Conservation (phyloP, 1,140 invertebrate species). For the Drosophila lini region DNA sequence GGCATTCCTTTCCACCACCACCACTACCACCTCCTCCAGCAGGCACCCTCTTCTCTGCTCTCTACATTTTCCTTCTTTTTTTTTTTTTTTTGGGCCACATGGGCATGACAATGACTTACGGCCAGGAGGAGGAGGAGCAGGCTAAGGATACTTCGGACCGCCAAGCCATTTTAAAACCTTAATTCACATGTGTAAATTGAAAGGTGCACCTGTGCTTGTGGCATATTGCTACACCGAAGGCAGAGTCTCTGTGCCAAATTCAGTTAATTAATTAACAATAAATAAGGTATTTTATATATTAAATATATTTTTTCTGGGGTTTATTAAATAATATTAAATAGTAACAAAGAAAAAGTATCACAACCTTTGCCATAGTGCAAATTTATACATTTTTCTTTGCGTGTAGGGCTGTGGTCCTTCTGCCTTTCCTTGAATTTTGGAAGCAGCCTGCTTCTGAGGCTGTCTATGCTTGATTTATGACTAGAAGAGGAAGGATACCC, state of each 20-base stretch:
- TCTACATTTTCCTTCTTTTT: neutral
- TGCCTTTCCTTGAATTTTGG: slow-evolving; percentile 13
- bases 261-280: neutral
- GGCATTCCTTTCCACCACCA: slow-evolving; percentile 31
- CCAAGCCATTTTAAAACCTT: slow-evolving; percentile 76
- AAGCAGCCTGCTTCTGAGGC: slow-evolving; percentile 27
- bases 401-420: slow-evolving; percentile 3
- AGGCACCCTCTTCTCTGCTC: neutral
- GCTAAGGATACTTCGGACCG: slow-evolving; percentile 13
- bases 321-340: neutral
- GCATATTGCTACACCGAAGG: neutral
- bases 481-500: neutral
- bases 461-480: slow-evolving; percentile 62
- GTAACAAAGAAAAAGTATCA: neutral
- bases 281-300: too few species aligned
- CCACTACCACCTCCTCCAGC: neutral
- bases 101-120: slow-evolving; percentile 77
- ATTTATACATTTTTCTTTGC: neutral
- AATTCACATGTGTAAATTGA: slow-evolving; percentile 83
- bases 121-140: slow-evolving; percentile 8
- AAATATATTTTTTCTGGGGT: neutral
- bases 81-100: slow-evolving; percentile 39
- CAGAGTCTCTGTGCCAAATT: neutral
- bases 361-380: neutral
- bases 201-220: slow-evolving; percentile 67